A percentile compares a stretch with the other conserved stretches of the same genome.
phyloP scores from a whole-genome alignment of 2,888 invertebrate genomes.

The Melangyna quadrimaculata region DNA sequence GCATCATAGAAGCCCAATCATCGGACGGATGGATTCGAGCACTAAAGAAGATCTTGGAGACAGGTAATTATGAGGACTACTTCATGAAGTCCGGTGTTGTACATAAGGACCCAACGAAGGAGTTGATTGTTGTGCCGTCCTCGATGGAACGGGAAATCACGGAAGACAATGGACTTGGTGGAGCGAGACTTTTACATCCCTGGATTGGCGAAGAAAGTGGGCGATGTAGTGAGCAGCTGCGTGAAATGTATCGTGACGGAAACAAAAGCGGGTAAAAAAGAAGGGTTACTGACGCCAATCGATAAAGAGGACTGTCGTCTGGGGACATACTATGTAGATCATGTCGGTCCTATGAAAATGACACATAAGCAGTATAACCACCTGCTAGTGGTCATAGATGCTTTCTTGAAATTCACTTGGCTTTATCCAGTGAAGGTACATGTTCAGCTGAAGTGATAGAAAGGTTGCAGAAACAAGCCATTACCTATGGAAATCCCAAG shows the following conservation, averaged over 20 bases:
- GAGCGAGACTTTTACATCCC: background rate
- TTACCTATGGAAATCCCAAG: too few relatives aligned
- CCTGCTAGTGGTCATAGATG: conserved; percentile 76
- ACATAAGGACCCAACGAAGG: background rate
- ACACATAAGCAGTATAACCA: conserved; percentile 62
- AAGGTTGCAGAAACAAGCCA: conserved; percentile 14
- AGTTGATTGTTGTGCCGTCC: conserved; percentile 22
- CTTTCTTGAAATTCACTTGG: conserved; percentile 57
- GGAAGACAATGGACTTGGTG: conserved; percentile 9
- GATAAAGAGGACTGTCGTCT: too few relatives aligned
- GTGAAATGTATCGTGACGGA: conserved; percentile 21
- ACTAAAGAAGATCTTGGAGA: too few relatives aligned
- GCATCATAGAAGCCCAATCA: too few relatives aligned
- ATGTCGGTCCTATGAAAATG: too few relatives aligned
- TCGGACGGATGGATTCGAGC: too few relatives aligned
- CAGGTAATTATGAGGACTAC: background rate
- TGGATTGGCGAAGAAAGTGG: background rate
- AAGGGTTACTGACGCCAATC: conserved; percentile 72
- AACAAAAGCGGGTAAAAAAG: conserved; percentile 71
- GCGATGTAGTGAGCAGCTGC: conserved; percentile 39
- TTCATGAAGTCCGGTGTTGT: conserved; percentile 1
- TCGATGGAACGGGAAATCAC: conserved; percentile 25
- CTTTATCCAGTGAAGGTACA: too few relatives aligned
- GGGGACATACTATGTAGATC: too few relatives aligned
- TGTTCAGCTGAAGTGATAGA: too few relatives aligned